Percentiles rank a stretch among this genome's conserved stretches.
These are phyloP conservation scores for Silurus lanzhouensis DNA, from an alignment of 2,797 vertebrate species.

Conservation along the genomic window DNA sequence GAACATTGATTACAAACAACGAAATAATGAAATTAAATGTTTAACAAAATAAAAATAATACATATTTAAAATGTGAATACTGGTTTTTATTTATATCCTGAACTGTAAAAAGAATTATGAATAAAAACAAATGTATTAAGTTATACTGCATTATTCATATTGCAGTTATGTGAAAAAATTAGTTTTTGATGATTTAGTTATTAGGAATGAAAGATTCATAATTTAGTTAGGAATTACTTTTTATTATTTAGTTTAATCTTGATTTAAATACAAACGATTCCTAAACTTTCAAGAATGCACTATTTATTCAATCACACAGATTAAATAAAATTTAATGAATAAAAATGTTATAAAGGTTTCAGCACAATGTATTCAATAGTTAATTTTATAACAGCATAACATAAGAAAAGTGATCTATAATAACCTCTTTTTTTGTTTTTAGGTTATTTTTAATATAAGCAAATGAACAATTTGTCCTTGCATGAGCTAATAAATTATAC, in stretches of 20 bases:
- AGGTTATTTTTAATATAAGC: neutral
- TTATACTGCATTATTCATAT: neutral
- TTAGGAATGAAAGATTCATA: too few relatives aligned
- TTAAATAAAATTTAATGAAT: neutral
- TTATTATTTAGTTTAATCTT: neutral
- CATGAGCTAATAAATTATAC: neutral
- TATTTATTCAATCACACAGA: neutral
- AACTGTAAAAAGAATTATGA: too few relatives aligned
- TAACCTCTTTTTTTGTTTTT: neutral
- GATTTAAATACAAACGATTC: neutral
- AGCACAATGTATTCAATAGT: neutral
- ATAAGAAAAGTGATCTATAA: neutral
- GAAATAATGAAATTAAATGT: neutral
- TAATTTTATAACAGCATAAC: neutral
- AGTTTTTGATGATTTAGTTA: neutral
- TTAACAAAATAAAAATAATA: neutral
- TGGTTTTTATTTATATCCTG: neutral
- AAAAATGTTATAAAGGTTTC: too few relatives aligned
- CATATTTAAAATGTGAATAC: neutral
- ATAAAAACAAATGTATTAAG: too few relatives aligned
- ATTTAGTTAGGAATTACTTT: neutral
- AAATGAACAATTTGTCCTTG: neutral
- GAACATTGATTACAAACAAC: neutral
- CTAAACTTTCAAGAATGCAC: too few relatives aligned
- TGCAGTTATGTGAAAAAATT: neutral